phyloP scores from a whole-genome alignment of 2,888 invertebrate genomes.

The Andrena minutula region DNA sequence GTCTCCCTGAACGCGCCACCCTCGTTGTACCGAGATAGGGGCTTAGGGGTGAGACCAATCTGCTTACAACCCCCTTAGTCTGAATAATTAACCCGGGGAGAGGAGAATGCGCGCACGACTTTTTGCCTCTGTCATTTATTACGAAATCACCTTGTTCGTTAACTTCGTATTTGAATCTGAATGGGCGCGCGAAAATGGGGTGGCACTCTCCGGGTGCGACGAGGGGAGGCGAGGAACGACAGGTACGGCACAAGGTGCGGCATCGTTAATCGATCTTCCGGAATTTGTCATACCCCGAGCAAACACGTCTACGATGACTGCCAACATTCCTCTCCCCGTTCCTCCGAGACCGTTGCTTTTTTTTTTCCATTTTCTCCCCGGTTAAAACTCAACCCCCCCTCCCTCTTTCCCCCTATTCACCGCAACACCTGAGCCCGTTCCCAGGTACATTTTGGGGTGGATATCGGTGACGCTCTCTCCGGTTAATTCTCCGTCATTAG shows the following conservation, averaged over 20 bases:
- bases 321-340: neutral
- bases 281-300: slow-evolving; percentile 69
- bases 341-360: no score
- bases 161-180: slow-evolving; percentile 82
- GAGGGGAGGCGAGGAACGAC: slow-evolving; percentile 42
- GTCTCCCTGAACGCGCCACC: slow-evolving; percentile 67
- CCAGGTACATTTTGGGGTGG: slow-evolving; percentile 52
- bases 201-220: slow-evolving; percentile 25
- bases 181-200: slow-evolving; percentile 57
- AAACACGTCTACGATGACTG: slow-evolving; percentile 52
- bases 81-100: slow-evolving; percentile 83
- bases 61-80: slow-evolving; percentile 84
- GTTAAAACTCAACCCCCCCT: slow-evolving; percentile 25
- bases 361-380: slow-evolving; percentile 20
- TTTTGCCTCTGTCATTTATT: slow-evolving; percentile 82
- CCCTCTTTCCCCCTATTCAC: slow-evolving; percentile 25
- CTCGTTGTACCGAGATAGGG: slow-evolving; percentile 77
- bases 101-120: slow-evolving; percentile 74
- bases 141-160: slow-evolving; percentile 82
- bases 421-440: slow-evolving; percentile 66
- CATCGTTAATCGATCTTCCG: slow-evolving; percentile 69
- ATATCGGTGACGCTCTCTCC: slow-evolving; percentile 58
- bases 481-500: slow-evolving; percentile 77
- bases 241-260: slow-evolving; percentile 69
- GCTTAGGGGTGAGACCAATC: slow-evolving; percentile 83